phyloP scores from a whole-genome alignment of 1,140 invertebrate genomes.

The Nixonia krombeini region DNA sequence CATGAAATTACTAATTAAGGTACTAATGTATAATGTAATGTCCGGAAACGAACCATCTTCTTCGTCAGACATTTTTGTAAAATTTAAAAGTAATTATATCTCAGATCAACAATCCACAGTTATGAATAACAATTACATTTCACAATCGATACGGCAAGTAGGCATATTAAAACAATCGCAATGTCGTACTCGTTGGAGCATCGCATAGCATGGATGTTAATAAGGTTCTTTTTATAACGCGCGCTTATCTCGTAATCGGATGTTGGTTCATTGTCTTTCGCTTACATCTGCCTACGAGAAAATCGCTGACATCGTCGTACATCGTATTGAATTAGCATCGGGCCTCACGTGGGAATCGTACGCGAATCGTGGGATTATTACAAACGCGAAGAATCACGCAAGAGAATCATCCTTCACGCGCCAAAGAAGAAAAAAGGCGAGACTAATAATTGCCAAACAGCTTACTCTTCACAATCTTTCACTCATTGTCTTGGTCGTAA shows the following conservation, averaged over 20 bases:
- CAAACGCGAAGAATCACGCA: conserved; percentile 14
- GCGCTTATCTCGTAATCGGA: conserved; percentile 19
- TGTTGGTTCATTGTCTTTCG: conserved; percentile 39
- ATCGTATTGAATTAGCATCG: conserved; percentile 3
- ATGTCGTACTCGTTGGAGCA: background rate
- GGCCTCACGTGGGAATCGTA: conserved; percentile 25
- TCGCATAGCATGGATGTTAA: background rate
- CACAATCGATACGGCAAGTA: background rate
- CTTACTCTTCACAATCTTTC: too few species aligned
- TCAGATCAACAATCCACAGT: background rate
- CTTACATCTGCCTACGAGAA: conserved; percentile 32
- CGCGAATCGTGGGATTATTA: conserved; percentile 23
- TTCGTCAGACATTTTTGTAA: background rate
- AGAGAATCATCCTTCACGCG: conserved; percentile 5
- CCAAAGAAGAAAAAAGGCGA: conserved; percentile 14
- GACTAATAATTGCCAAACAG: too few species aligned
- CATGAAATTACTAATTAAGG: background rate
- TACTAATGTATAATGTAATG: background rate
- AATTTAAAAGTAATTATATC: background rate
- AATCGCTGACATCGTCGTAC: conserved; percentile 31
- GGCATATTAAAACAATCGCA: background rate
- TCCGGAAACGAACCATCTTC: background rate
- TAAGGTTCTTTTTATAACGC: background rate
- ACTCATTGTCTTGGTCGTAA: too few species aligned
- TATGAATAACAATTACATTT: background rate